A percentile compares a stretch with the other conserved stretches of the same genome.
Conservation (phyloP, 2,113 vertebrate genomes). For the Strix uralensis region DNA sequence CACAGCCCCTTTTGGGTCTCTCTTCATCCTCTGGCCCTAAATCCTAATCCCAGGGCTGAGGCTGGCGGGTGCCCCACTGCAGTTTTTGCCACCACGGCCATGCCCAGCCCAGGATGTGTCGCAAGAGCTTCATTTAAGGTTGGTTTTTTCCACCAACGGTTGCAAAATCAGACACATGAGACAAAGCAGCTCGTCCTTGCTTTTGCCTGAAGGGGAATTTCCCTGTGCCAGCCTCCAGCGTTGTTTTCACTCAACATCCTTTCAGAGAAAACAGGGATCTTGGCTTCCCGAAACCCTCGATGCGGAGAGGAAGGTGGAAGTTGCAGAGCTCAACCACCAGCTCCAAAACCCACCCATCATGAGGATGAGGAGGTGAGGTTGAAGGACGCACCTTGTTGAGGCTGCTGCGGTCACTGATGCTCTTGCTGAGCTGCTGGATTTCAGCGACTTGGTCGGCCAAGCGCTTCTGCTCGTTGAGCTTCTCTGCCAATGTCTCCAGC, state of each 20-base stretch:
- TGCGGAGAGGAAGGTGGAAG: accelerated
- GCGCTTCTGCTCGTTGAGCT: constrained; percentile 94
- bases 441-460: constrained; percentile 92
- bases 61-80: accelerated
- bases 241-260: background rate
- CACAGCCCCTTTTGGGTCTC: background rate
- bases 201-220: background rate
- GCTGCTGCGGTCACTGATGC: constrained; percentile 86
- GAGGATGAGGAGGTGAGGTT: background rate
- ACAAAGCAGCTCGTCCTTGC: background rate
- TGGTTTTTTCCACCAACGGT: background rate
- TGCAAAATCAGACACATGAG: background rate
- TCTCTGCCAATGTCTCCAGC: constrained; percentile 92
- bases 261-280: background rate
- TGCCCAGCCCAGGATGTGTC: background rate
- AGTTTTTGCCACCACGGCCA: background rate
- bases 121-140: background rate
- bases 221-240: background rate
- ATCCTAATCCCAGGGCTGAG: background rate
- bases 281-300: accelerated
- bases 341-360: accelerated
- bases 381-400: constrained; percentile 85
- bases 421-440: constrained; percentile 92
- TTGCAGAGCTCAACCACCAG: background rate
- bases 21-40: background rate